Percentiles rank a stretch among this genome's conserved stretches.
Conservation (phyloP, 2,888 invertebrate species). For the Pammene fasciana region DNA sequence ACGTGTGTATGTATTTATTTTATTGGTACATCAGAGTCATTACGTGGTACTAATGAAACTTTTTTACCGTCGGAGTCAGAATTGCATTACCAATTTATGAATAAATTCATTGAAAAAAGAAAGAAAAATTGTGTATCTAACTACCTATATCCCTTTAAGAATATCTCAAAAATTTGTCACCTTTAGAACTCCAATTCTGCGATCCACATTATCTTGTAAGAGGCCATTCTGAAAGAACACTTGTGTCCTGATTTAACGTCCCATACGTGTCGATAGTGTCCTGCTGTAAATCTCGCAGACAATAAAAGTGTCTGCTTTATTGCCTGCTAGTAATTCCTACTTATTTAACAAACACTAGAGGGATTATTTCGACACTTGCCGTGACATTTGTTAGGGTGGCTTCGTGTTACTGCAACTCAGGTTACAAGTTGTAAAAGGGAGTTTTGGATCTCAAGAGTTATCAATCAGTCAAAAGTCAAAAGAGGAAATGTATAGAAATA, state of each 20-base stretch:
- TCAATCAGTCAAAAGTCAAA: no score
- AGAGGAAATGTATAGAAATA: no score
- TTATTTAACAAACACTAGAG: conserved; percentile 49
- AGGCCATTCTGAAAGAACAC: conserved; percentile 50
- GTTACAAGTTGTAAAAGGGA: background rate
- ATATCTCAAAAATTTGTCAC: background rate
- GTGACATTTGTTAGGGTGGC: conserved; percentile 20
- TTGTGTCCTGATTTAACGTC: conserved; percentile 62
- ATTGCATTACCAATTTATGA: no score
- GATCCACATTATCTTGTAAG: conserved; percentile 30
- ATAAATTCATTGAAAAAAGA: no score
- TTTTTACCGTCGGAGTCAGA: no score
- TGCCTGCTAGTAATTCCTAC: conserved; percentile 54
- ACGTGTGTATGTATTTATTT: no score
- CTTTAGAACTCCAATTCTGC: conserved; percentile 18
- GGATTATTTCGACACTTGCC: conserved; percentile 47
- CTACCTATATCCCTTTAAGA: background rate
- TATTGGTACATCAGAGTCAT: no score
- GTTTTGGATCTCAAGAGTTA: background rate
- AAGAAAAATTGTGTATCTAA: no score
- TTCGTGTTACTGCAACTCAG: conserved; percentile 1
- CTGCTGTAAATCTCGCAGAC: conserved; percentile 58
- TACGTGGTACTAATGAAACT: no score
- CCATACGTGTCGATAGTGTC: conserved; percentile 60
- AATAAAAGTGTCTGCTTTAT: conserved; percentile 64